Evolutionary conservation across 2,113 vertebrate species (phyloP), one percentile per base, ranked within the genome.

Genomic region (Antechinus flavipes): DNA sequence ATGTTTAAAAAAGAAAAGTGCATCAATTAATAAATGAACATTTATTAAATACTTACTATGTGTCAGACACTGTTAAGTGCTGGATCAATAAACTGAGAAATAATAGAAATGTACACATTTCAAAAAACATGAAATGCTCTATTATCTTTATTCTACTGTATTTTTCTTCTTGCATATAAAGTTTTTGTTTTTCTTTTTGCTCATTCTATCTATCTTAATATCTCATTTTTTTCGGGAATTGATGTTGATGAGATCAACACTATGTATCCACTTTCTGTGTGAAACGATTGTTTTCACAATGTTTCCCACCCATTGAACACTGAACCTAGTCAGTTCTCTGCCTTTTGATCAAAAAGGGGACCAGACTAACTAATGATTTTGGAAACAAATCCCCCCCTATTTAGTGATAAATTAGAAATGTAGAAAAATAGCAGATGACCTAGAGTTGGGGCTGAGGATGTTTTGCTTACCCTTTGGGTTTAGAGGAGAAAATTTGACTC

Each of bases 401-500:
- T 76, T 91, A 52, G 26, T 93, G 47, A 93, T 54, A 58, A 92
- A 35, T 91, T 94, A 92, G 35, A 76, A 94, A 92, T 91, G 42
- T 46, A 24, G 89, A 68, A 52, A 93, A 91, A 91, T 91, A 54
- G 24, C 92, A 93, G 54, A 97, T 84, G 9, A 27, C 42, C n/a
- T 35, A 12, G 90, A 84, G 27, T 91, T 49, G 89, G 58, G 6
- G 53, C 68, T n/a, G 10, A 49, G 25, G 61, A 47, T 56, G 61
- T 91, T 93, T 61, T 92, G 49, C 26, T 49, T 95, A 95, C 46
- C 2, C 52, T 95, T 42, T 95, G 56, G 76, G 23, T 90, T 42
- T 8, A 22, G 0, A 93, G 19, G 7, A 12, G 56, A 52, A 93
- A 52, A 22, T 12, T 7, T 49, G 89, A 56, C n/a, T 95, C 94